Percentiles rank a stretch among this genome's conserved stretches.
phyloP scores from a whole-genome alignment of 2,888 invertebrate genomes.

The Microplitis deprimator region DNA sequence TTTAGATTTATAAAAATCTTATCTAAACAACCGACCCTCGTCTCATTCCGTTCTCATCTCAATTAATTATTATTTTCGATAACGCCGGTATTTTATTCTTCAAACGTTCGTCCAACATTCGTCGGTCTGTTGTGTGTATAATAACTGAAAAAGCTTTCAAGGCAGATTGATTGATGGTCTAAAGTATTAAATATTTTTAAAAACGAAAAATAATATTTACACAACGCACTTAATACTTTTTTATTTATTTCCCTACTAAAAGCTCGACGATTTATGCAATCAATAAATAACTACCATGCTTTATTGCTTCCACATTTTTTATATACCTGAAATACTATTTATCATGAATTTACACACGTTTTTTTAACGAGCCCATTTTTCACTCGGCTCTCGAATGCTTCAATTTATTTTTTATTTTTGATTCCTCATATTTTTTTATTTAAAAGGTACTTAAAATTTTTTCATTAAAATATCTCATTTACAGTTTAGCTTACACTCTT shows the following conservation, averaged over 20 bases:
- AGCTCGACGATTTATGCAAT: constrained; percentile 34
- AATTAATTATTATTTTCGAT: constrained; percentile 17
- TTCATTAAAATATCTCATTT: neutral
- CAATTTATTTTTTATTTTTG: neutral
- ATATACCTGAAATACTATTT: constrained; percentile 19
- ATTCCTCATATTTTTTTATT: neutral
- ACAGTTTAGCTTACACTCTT: neutral
- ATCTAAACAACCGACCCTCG: neutral
- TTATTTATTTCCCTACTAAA: constrained; percentile 26
- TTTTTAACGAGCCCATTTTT: neutral
- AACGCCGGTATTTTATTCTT: neutral
- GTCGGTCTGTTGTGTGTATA: constrained; percentile 4
- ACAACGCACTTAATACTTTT: constrained; percentile 16
- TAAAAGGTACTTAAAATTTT: neutral
- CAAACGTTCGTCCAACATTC: neutral
- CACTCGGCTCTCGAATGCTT: neutral
- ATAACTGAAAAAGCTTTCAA: constrained; percentile 4
- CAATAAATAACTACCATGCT: constrained; percentile 2
- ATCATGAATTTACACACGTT: constrained; percentile 3
- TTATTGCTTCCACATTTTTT: neutral
- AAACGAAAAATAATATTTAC: neutral
- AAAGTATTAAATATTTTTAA: constrained; percentile 3
- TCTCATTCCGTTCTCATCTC: neutral
- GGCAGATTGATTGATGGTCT: neutral
- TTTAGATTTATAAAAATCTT: constrained; percentile 15